Percentiles rank a stretch among this genome's conserved stretches.
Conservation (phyloP, 2,113 vertebrate species). For the Rhegmatorhina hoffmannsi region DNA sequence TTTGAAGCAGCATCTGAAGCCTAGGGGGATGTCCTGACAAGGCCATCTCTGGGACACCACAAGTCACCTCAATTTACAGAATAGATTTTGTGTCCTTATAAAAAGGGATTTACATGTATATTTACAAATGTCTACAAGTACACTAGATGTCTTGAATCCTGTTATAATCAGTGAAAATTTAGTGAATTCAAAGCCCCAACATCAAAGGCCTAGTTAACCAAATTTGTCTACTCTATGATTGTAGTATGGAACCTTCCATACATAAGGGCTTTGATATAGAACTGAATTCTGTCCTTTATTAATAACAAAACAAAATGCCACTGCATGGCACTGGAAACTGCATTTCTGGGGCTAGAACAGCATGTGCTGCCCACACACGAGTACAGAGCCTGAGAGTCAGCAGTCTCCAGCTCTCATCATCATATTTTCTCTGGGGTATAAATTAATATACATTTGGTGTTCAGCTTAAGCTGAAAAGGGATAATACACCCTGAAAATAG, state of each 20-base stretch:
- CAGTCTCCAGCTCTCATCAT: background rate
- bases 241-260: background rate
- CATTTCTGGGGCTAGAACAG: background rate
- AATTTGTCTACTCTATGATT: background rate
- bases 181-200: background rate
- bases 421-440: background rate
- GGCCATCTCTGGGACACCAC: rapidly evolving
- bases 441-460: background rate
- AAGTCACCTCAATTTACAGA: background rate
- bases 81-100: background rate
- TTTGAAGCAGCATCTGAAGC: background rate
- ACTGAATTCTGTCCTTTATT: background rate
- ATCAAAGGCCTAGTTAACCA: background rate
- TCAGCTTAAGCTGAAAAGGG: background rate
- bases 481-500: background rate
- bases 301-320: background rate
- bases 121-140: background rate
- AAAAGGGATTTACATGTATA: background rate
- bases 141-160: background rate
- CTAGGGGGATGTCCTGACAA: background rate
- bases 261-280: background rate
- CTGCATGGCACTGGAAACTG: background rate
- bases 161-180: background rate
- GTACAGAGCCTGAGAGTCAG: background rate
- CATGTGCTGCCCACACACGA: rapidly evolving